Percentiles rank a stretch among this genome's conserved stretches.
Conservation (phyloP, 2,113 vertebrate species). For the Poeciliopsis prolifica region DNA sequence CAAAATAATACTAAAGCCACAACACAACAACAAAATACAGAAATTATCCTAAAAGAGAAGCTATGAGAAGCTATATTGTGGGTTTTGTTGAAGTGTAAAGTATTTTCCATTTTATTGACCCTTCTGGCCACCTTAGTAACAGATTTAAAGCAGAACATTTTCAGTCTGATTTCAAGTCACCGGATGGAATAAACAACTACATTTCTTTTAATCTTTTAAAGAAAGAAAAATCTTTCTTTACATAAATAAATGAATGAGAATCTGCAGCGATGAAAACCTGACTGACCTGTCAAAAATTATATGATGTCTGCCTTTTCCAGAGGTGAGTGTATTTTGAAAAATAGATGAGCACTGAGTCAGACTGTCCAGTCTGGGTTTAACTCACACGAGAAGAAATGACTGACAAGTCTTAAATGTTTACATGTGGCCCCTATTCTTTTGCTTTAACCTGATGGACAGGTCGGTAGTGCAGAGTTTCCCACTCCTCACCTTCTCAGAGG, state of each 20-base stretch:
- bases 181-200: too few relatives aligned
- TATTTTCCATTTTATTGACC: too few relatives aligned
- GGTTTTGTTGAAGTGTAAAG: too few relatives aligned
- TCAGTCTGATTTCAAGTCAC: too few relatives aligned
- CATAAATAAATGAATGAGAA: constrained; percentile 33
- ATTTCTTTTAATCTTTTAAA: too few relatives aligned
- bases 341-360: not conserved
- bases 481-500: constrained; percentile 60
- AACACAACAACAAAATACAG: too few relatives aligned
- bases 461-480: constrained; percentile 49
- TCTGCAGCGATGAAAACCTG: constrained; percentile 60
- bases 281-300: constrained; percentile 46
- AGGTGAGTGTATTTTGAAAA: constrained; percentile 6
- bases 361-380: constrained; percentile 37
- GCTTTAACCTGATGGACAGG: constrained; percentile 43
- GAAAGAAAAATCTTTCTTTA: not conserved
- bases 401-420: constrained; percentile 74
- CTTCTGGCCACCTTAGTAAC: too few relatives aligned
- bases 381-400: constrained; percentile 61
- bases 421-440: constrained; percentile 75
- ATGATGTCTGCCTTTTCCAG: constrained; percentile 19
- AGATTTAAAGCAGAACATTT: too few relatives aligned
- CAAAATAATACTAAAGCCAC: too few relatives aligned
- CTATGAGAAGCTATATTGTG: too few relatives aligned
- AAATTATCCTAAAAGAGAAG: too few relatives aligned